Base-by-base conservation (phyloP, 1,140 invertebrate genomes). In the Caerostris darwini region DNA sequence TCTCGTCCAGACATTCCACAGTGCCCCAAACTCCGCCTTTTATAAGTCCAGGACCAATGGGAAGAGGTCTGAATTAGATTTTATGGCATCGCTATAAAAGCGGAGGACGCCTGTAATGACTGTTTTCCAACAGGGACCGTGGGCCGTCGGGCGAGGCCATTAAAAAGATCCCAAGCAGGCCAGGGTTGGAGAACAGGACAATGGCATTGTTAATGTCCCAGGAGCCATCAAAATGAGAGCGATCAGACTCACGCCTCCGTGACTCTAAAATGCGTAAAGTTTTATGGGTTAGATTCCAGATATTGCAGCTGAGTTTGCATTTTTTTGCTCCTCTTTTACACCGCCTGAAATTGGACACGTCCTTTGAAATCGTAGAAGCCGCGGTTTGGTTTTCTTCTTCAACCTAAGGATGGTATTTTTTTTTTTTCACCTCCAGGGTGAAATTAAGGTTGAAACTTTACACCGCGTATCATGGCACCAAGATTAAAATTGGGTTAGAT, bases 21-120 rank as follows among this genome's bases (percentile, higher is more conserved):
- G 61, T 5, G 67, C 14, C 34, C 58, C 67, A 89, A 81, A 89
- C 92, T 81, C 85, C 92, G 92, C 92, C 92, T 94, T 94, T 94
- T 94, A 94, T 94, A 77, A 81, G 92, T 34, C 54, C 69, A 82
- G 34, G 17, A 8, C 92, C 92, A 94, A 94, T 94, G 69, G 56
- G 56, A 82, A 64, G 57, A 82, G 7, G 67, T 19, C 61, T 7
- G 86, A 94, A 94, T 88, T 94, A 89, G 92, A 94, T 89, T 94
- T 94, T 94, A 94, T 94, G 92, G 86, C 92, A 19, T 57, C 69
- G 89, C 92, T 94, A 94, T 94, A 94, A 94, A 94, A 94, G 19
- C 89, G 85, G 92, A 92, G 92, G 92, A 87, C 92, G 92, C 92
- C 92, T 94, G 92, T 86, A 94, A 94, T 94, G 56, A 67, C 69